Conservation (phyloP, 2,113 vertebrate genomes). For the Ascaphus truei region DNA sequence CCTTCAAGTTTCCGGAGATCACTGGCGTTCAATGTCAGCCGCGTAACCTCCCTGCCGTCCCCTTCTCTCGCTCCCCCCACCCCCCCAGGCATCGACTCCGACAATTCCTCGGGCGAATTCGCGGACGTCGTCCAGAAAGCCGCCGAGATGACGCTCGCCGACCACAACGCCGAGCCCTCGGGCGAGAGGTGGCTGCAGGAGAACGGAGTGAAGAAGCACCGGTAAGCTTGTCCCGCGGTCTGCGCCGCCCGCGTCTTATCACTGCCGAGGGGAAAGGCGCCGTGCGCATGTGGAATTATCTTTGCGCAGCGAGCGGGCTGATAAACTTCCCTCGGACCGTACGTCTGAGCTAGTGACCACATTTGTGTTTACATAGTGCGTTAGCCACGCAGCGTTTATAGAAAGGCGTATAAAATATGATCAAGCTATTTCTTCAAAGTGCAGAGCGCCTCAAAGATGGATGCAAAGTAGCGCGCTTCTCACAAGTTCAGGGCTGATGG, state of each 20-base stretch:
- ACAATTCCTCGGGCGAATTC: constrained; percentile 85
- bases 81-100: constrained; percentile 86
- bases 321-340: no score
- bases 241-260: neutral
- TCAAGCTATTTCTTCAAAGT: no score
- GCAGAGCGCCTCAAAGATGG: no score
- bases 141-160: constrained; percentile 58
- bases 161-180: constrained; percentile 49
- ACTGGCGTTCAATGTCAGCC: neutral
- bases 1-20: neutral
- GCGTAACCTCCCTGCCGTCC: neutral
- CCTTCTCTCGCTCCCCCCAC: neutral
- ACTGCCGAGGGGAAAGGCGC: no score
- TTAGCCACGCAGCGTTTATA: no score
- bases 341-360: no score
- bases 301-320: no score
- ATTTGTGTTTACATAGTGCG: no score
- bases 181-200: constrained; percentile 66
- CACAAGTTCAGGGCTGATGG: no score
- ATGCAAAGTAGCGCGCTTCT: no score
- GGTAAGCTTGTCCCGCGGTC: constrained; percentile 54
- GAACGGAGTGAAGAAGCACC: constrained; percentile 88
- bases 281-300: no score
- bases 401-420: no score
- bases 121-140: constrained; percentile 81